phyloP scores from a whole-genome alignment of 1,140 invertebrate genomes.

The Lepidostoma basale region DNA sequence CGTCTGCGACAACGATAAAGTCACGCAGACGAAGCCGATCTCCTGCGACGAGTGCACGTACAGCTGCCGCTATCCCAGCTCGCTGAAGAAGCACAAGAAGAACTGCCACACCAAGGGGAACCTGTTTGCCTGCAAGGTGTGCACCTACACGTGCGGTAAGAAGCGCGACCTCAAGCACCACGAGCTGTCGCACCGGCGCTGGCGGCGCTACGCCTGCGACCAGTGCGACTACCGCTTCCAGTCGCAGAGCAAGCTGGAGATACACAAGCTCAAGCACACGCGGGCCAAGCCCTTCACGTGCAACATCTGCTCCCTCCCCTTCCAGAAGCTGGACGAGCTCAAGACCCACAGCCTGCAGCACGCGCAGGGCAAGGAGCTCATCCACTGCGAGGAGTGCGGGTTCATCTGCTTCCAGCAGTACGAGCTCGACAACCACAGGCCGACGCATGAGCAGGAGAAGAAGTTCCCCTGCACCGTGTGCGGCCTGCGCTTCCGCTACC shows the following conservation, averaged over 20 bases:
- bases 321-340: constrained; percentile 14
- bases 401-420: neutral
- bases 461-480: constrained; percentile 11
- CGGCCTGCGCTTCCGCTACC: constrained; percentile 15
- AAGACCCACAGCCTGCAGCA: constrained; percentile 10
- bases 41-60: constrained; percentile 25
- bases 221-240: constrained; percentile 27
- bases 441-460: constrained; percentile 13
- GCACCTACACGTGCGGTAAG: constrained; percentile 47
- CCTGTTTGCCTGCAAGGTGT: constrained; percentile 58
- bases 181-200: constrained; percentile 15
- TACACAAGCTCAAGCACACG: constrained; percentile 22
- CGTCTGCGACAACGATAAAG: constrained; percentile 15
- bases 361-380: constrained; percentile 7
- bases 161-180: constrained; percentile 19
- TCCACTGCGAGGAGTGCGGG: constrained; percentile 26
- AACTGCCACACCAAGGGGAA: constrained; percentile 57
- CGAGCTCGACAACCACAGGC: constrained; percentile 13
- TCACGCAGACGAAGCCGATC: constrained; percentile 22
- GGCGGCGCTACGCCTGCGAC: constrained; percentile 19
- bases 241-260: constrained; percentile 9
- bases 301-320: constrained; percentile 3
- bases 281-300: constrained; percentile 16
- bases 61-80: constrained; percentile 4
- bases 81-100: constrained; percentile 58